Evolutionary conservation across 2,113 vertebrate genomes (phyloP).

Genomic region (Corythornis madagascariensis): DNA sequence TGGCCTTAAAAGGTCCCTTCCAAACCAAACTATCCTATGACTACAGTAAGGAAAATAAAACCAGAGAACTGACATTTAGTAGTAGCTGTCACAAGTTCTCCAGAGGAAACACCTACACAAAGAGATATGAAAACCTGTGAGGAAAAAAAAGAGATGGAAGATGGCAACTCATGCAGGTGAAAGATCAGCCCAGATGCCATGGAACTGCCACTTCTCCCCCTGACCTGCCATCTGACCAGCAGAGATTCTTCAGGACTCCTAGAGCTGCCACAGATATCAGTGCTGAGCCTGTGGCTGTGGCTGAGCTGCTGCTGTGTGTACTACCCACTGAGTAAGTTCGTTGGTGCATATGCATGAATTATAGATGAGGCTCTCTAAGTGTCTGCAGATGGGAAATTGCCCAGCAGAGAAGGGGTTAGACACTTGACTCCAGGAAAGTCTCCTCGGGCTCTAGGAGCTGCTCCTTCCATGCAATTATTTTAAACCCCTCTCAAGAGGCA

Average conservation of each 20-base stretch:
- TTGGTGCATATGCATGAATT: background rate
- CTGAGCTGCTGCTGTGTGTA: background rate
- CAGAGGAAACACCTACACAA: background rate
- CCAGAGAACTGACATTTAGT: background rate
- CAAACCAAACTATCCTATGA: background rate
- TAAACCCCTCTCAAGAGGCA: background rate
- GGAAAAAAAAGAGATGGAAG: background rate
- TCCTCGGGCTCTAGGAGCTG: background rate
- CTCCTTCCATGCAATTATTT: background rate
- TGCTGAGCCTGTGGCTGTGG: background rate
- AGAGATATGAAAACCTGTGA: background rate
- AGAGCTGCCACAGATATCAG: background rate
- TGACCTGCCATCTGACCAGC: background rate
- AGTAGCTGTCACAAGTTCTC: background rate
- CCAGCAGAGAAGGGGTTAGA: background rate
- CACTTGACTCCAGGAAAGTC: background rate
- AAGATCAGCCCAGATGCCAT: background rate
- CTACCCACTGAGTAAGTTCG: background rate
- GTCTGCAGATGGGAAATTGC: background rate
- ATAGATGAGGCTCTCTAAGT: background rate
- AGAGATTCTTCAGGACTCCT: background rate
- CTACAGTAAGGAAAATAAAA: background rate
- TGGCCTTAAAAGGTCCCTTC: background rate
- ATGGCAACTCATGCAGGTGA: background rate
- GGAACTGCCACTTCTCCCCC: background rate